These are phyloP conservation scores for Ammospiza caudacuta DNA, from an alignment of 2,113 vertebrate species.

Conservation along the genomic window DNA sequence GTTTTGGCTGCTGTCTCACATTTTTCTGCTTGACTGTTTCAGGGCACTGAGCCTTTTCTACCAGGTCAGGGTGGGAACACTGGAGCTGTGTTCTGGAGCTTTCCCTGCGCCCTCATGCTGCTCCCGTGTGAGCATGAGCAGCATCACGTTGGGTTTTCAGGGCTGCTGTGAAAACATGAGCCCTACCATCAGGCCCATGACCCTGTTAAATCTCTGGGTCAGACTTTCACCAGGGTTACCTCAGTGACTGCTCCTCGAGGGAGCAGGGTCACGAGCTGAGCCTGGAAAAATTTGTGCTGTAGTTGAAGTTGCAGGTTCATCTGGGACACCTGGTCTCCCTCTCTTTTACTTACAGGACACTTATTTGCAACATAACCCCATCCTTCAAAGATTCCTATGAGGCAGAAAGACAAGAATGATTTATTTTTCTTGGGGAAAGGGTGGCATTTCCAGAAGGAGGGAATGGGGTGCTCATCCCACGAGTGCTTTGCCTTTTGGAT, in stretches of 20 bases:
- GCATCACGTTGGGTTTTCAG: rapidly evolving
- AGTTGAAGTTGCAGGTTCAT: background rate
- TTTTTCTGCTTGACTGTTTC: background rate
- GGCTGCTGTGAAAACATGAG: background rate
- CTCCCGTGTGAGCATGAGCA: background rate
- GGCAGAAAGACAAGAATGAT: background rate
- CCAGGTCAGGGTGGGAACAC: background rate
- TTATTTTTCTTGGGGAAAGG: background rate
- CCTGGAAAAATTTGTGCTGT: background rate
- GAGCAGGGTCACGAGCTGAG: background rate
- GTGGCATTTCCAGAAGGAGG: background rate
- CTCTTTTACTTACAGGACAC: background rate
- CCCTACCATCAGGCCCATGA: background rate
- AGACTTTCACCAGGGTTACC: background rate
- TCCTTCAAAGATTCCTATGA: background rate
- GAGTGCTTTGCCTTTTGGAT: background rate
- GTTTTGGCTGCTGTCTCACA: background rate
- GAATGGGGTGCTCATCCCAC: background rate
- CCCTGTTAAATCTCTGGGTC: background rate
- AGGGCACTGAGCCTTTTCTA: background rate
- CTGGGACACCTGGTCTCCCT: background rate
- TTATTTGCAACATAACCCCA: background rate
- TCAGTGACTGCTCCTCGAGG: background rate
- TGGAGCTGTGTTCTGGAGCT: background rate
- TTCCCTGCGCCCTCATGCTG: background rate